Percentiles rank a stretch among this genome's conserved stretches.
phyloP scores from a whole-genome alignment of 2,888 invertebrate species.

The Abrostola triplasia region DNA sequence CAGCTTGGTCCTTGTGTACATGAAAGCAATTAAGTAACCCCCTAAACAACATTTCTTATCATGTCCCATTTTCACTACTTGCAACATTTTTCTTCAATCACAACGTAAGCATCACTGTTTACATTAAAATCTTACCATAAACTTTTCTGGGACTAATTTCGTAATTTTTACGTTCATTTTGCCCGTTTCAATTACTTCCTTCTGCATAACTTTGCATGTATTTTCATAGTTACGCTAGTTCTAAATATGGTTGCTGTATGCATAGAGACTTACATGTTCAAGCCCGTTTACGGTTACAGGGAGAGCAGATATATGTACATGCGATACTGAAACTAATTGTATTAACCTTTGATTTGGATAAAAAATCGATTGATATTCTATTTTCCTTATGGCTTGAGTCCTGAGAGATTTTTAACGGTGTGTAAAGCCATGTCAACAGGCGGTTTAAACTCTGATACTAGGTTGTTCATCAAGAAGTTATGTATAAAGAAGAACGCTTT shows the following conservation, averaged over 20 bases:
- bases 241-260: slow-evolving; percentile 22
- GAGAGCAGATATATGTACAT: background rate
- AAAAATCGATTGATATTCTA: too few relatives aligned
- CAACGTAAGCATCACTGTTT: background rate
- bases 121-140: slow-evolving; percentile 19
- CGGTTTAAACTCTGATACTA: too few relatives aligned
- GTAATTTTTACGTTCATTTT: slow-evolving; percentile 37
- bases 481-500: too few relatives aligned
- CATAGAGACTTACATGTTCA: slow-evolving; percentile 8
- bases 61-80: slow-evolving; percentile 11
- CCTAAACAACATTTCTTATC: slow-evolving; percentile 10
- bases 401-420: too few relatives aligned
- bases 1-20: background rate
- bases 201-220: slow-evolving; percentile 41
- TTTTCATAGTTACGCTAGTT: slow-evolving; percentile 20
- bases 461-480: too few relatives aligned
- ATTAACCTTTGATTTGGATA: too few relatives aligned
- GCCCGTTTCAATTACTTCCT: slow-evolving; percentile 43
- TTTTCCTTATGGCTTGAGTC: too few relatives aligned
- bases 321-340: too few relatives aligned
- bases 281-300: background rate
- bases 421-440: too few relatives aligned
- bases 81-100: slow-evolving; percentile 14
- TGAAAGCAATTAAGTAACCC: slow-evolving; percentile 15
- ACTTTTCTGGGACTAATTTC: slow-evolving; percentile 34